phyloP scores from a whole-genome alignment of 2,888 invertebrate genomes.

The Crocallis elinguaria region DNA sequence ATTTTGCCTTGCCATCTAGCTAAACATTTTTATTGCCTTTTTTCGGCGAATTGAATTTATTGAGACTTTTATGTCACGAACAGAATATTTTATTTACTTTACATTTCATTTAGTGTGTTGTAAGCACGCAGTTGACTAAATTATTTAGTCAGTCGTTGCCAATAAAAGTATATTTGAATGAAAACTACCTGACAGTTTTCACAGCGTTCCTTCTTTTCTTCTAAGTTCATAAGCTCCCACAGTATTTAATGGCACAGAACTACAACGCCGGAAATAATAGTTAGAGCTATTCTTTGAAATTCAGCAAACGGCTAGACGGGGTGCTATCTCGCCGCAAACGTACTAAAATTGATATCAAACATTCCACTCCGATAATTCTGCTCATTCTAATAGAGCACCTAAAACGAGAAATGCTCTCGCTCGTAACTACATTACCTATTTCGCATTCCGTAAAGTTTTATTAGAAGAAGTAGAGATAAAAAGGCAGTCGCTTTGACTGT shows the following conservation, averaged over 20 bases:
- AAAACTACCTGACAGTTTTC: constrained; percentile 12
- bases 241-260: constrained; percentile 42
- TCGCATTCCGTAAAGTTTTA: neutral
- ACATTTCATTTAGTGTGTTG: neutral
- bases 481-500: neutral
- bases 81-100: constrained; percentile 24
- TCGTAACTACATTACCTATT: constrained; percentile 2
- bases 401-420: too few species aligned
- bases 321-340: constrained; percentile 47
- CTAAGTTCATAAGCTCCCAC: constrained; percentile 41
- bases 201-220: constrained; percentile 33
- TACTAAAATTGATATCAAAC: constrained; percentile 56
- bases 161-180: neutral
- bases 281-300: constrained; percentile 51
- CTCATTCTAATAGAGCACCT: constrained; percentile 14
- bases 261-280: constrained; percentile 54
- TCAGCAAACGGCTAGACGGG: constrained; percentile 40
- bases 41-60: constrained; percentile 32
- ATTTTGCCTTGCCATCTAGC: constrained; percentile 31
- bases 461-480: neutral
- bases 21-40: constrained; percentile 34
- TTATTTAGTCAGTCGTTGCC: neutral
- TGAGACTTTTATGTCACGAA: constrained; percentile 22
- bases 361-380: constrained; percentile 48
- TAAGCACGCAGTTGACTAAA: neutral